A percentile compares a stretch with the other conserved stretches of the same genome.
phyloP scores from a whole-genome alignment of 2,113 vertebrate genomes.

The Prochilodus magdalenae region DNA sequence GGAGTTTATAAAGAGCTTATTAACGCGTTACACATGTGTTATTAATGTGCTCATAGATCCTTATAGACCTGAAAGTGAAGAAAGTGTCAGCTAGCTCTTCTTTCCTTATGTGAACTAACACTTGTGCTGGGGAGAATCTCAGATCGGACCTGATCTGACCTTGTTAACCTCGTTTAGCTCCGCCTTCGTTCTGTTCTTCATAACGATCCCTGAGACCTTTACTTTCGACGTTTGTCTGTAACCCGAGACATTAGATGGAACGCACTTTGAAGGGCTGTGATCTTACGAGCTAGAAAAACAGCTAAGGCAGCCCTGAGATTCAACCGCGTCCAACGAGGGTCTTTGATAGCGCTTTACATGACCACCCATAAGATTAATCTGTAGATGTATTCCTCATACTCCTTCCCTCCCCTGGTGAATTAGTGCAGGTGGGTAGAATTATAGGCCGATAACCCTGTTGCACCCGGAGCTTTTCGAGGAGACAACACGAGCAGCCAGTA shows the following conservation, averaged over 20 bases:
- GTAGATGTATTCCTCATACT: neutral
- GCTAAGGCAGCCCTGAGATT: neutral
- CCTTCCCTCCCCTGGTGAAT: constrained; percentile 2
- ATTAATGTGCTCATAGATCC: too few species aligned
- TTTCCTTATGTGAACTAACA: constrained; percentile 46
- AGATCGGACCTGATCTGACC: neutral
- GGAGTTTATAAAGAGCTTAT: too few species aligned
- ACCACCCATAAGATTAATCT: neutral
- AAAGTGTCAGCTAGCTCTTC: too few species aligned
- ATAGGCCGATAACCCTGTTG: constrained; percentile 24
- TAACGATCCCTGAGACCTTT: constrained; percentile 2
- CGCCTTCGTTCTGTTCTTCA: too few species aligned
- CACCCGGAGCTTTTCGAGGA: constrained; percentile 13
- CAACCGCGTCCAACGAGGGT: neutral
- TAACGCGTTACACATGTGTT: too few species aligned
- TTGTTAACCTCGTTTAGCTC: neutral
- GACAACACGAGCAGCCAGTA: constrained; percentile 26
- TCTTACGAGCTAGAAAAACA: neutral
- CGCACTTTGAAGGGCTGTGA: neutral
- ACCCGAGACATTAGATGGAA: neutral
- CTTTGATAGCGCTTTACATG: neutral
- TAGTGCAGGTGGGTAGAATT: constrained; percentile 19
- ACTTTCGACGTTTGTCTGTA: neutral
- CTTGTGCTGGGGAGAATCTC: neutral
- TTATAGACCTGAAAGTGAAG: too few species aligned